A percentile compares a stretch with the other conserved stretches of the same genome.
Evolutionary conservation across 1,140 invertebrate genomes (phyloP).

Genomic region (Conopomorpha cramerella): DNA sequence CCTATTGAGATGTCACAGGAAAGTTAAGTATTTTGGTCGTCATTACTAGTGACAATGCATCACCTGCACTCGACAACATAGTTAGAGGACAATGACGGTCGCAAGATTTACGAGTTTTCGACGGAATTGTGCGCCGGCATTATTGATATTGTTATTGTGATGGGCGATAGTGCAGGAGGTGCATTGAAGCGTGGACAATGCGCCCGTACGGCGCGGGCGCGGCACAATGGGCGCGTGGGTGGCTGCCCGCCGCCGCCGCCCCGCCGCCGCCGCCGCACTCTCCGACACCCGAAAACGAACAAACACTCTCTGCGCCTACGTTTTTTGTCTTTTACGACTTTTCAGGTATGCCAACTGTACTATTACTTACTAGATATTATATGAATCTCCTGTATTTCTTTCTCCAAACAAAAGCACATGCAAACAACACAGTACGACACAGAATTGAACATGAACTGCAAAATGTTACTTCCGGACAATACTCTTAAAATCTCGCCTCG

Average conservation of each 20-base stretch:
- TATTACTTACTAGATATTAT: too few species aligned
- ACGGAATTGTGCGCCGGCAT: constrained; percentile 25
- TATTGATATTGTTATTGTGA: constrained; percentile 55
- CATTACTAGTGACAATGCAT: constrained; percentile 1
- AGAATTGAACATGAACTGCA: constrained; percentile 13
- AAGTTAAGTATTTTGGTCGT: constrained; percentile 1
- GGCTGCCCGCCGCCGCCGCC: constrained; percentile 22
- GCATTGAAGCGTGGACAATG: constrained; percentile 51
- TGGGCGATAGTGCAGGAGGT: constrained; percentile 30
- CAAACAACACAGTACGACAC: too few species aligned
- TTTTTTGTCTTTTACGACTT: too few species aligned
- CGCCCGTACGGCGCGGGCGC: constrained; percentile 41
- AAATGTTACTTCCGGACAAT: constrained; percentile 10
- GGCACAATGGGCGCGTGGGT: constrained; percentile 54
- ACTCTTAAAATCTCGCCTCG: constrained; percentile 11
- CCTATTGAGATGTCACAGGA: not conserved
- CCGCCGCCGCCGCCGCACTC: too few species aligned
- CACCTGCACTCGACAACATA: constrained; percentile 9
- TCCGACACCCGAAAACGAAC: too few species aligned
- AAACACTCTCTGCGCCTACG: too few species aligned
- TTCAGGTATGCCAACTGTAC: too few species aligned
- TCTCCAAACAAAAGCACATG: too few species aligned
- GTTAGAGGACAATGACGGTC: constrained; percentile 19
- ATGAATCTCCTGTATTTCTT: too few species aligned
- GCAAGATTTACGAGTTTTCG: constrained; percentile 37